phyloP scores from a whole-genome alignment of 2,888 invertebrate species.

The Cephonodes hylas region DNA sequence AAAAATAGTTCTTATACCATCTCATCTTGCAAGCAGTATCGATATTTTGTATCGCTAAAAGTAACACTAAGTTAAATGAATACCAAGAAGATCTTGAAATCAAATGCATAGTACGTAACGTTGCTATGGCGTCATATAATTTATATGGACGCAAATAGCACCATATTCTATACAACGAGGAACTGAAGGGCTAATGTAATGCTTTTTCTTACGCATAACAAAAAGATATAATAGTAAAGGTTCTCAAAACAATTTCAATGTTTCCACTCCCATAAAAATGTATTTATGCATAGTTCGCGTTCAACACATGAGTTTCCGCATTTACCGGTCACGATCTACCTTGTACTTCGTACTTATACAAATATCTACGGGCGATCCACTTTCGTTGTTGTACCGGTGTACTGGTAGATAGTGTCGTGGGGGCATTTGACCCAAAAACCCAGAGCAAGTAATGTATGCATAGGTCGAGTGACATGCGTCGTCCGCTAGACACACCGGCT shows the following conservation, averaged over 20 bases:
- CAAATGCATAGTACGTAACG: no score
- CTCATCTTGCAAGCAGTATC: no score
- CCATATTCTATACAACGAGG: no score
- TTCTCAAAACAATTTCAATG: background rate
- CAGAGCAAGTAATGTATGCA: constrained; percentile 38
- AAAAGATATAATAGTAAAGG: background rate
- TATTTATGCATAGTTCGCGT: background rate
- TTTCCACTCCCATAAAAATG: background rate
- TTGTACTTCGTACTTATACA: no score
- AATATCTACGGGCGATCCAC: background rate
- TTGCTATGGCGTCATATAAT: no score
- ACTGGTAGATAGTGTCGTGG: constrained; percentile 11
- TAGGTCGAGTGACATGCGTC: constrained; percentile 28
- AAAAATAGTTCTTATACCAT: no score
- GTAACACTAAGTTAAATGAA: no score
- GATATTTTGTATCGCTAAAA: no score
- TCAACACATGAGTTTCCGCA: background rate
- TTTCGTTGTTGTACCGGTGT: background rate
- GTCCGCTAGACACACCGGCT: constrained; percentile 5
- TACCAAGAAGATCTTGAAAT: no score
- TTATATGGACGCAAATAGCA: no score
- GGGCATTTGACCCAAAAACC: constrained; percentile 42
- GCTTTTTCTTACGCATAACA: background rate
- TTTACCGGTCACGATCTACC: background rate
- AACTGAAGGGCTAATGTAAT: no score